Evolutionary conservation across 2,113 vertebrate species (phyloP).

Genomic region (Telmatochromis sp.): DNA sequence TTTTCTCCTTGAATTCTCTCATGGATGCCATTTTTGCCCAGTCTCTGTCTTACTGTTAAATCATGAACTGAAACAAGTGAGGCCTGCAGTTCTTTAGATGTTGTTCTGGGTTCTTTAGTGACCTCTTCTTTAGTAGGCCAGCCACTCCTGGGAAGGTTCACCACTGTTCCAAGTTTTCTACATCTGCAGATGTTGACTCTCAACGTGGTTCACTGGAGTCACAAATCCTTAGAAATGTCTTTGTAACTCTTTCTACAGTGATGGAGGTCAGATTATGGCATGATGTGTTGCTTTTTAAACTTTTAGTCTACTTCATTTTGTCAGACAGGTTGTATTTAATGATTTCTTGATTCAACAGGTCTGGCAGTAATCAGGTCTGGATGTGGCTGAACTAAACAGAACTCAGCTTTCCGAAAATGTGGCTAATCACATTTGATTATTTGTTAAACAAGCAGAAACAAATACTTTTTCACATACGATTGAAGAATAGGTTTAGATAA

Average conservation of each 20-base stretch:
- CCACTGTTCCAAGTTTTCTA: background rate
- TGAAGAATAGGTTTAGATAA: background rate
- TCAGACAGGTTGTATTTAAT: background rate
- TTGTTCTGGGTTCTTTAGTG: background rate
- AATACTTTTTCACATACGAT: background rate
- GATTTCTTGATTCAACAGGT: too few relatives aligned
- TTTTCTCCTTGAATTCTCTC: background rate
- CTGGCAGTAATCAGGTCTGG: background rate
- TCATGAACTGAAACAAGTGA: background rate
- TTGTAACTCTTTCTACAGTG: background rate
- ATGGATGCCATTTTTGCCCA: background rate
- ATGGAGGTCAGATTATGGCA: background rate
- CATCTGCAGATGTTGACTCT: background rate
- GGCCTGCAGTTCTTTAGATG: background rate
- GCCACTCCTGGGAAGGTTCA: background rate
- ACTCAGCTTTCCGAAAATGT: background rate
- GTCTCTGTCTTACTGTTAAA: background rate
- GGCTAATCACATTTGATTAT: background rate
- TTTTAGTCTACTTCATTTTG: background rate
- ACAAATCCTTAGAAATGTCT: background rate
- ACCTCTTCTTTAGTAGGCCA: background rate
- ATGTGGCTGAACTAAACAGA: background rate
- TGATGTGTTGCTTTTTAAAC: background rate
- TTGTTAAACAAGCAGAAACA: background rate
- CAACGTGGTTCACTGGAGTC: background rate